Evolutionary conservation across 2,888 invertebrate genomes (phyloP).

Genomic region (Dolichomitus sp.): DNA sequence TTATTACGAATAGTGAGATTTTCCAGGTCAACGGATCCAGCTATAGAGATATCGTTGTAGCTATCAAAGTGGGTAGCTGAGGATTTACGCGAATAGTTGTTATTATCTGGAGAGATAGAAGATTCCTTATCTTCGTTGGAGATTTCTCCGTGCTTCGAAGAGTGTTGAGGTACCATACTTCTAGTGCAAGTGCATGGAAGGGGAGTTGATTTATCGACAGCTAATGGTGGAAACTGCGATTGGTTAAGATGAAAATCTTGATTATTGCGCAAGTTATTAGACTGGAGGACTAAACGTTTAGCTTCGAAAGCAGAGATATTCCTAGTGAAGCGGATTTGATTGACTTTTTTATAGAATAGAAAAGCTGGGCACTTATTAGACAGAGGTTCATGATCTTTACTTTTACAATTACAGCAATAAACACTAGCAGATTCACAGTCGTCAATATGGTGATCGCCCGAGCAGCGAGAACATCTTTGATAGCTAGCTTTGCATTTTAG

Average conservation of each 20-base stretch:
- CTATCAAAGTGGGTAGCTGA: not conserved
- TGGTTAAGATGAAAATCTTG: not conserved
- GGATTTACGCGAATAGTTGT: not conserved
- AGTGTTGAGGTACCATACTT: too few relatives aligned
- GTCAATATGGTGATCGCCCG: not conserved
- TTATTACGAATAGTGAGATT: not conserved
- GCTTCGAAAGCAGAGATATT: not conserved
- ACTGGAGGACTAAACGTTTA: not conserved
- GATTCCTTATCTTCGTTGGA: not conserved
- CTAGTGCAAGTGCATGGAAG: too few relatives aligned
- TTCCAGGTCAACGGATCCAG: not conserved
- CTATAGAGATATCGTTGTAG: not conserved
- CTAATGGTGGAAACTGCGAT: not conserved
- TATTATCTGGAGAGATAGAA: too few relatives aligned
- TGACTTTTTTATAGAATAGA: not conserved
- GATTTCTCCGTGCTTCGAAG: not conserved
- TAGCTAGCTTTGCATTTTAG: not conserved
- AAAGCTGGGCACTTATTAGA: conserved; percentile 5
- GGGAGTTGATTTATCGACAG: not conserved
- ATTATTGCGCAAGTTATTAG: not conserved
- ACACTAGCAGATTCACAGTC: not conserved
- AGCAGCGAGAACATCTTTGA: conserved; percentile 2
- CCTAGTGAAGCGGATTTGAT: not conserved
- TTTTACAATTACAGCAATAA: not conserved
- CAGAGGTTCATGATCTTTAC: not conserved